phyloP scores from a whole-genome alignment of 2,888 invertebrate genomes.

The Pyrrhia umbra region DNA sequence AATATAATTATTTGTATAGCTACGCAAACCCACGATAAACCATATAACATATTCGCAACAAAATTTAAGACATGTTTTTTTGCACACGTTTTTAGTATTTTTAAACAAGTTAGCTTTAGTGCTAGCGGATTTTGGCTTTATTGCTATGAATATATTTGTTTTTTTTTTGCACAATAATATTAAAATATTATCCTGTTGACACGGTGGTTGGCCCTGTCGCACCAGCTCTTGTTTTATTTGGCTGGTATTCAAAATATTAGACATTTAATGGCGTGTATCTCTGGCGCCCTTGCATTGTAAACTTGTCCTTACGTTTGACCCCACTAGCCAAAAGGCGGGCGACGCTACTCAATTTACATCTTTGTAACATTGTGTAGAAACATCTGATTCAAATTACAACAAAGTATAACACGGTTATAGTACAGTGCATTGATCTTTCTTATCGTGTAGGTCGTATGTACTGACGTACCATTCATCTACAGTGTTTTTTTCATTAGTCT shows the following conservation, averaged over 20 bases:
- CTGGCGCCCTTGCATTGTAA: conserved; percentile 28
- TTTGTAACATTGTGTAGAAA: conserved; percentile 36
- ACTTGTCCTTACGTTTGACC: conserved; percentile 49
- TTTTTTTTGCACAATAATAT: conserved; percentile 47
- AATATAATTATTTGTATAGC: background rate
- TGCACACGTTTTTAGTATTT: background rate
- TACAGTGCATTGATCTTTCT: conserved; percentile 60
- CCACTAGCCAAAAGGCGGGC: conserved; percentile 27
- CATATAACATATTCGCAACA: background rate
- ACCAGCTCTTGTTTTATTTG: conserved; percentile 66
- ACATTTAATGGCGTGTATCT: conserved; percentile 55
- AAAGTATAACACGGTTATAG: conserved; percentile 59
- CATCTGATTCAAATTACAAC: conserved; percentile 48
- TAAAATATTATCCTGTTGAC: conserved; percentile 44
- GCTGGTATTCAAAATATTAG: conserved; percentile 72
- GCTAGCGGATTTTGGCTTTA: background rate
- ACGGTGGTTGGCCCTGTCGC: conserved; percentile 47
- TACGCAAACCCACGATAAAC: background rate
- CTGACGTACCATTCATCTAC: conserved; percentile 25
- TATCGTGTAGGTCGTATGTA: conserved; percentile 28
- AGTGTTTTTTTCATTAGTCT: conserved; percentile 35
- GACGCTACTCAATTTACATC: conserved; percentile 24
- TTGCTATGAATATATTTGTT: conserved; percentile 2
- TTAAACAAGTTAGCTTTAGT: background rate
- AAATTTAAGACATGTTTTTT: conserved; percentile 8